Conservation (phyloP, 2,888 invertebrate species). For the Nomada goodeniana region DNA sequence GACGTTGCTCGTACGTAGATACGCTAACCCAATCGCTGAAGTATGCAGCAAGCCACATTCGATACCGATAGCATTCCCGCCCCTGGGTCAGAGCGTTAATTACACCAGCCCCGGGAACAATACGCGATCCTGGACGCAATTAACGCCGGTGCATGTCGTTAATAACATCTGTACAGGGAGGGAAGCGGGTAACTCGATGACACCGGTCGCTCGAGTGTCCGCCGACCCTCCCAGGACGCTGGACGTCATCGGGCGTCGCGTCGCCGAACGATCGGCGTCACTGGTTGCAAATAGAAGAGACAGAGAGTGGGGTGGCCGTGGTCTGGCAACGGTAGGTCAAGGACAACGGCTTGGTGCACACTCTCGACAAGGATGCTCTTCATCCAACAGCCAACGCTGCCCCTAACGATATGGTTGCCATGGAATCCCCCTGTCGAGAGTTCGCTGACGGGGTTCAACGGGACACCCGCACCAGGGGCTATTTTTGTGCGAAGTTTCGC, state of each 20-base stretch:
- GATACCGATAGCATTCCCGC: conserved; percentile 2
- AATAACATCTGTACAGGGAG: conserved; percentile 34
- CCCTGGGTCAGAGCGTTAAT: conserved; percentile 32
- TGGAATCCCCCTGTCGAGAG: conserved; percentile 56
- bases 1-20: background rate
- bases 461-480: conserved; percentile 24
- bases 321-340: conserved; percentile 79
- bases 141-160: conserved; percentile 41
- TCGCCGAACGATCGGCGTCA: conserved; percentile 57
- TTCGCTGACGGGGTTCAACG: conserved; percentile 35
- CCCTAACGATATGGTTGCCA: conserved; percentile 72
- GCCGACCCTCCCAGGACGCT: conserved; percentile 42
- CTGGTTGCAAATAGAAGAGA: conserved; percentile 63
- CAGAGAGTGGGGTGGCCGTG: conserved; percentile 33
- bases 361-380: conserved; percentile 69
- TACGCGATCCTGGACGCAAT: conserved; percentile 37
- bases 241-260: conserved; percentile 52
- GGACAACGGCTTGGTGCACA: conserved; percentile 78
- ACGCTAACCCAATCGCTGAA: background rate
- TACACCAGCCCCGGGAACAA: conserved; percentile 24
- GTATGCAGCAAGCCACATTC: conserved; percentile 14
- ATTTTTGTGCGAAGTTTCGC: no score
- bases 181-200: conserved; percentile 41
- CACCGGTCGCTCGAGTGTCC: conserved; percentile 34
- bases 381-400: conserved; percentile 58